These are phyloP conservation scores for Achatina immaculata DNA, from an alignment of 1,140 invertebrate genomes.

Conservation along the genomic window DNA sequence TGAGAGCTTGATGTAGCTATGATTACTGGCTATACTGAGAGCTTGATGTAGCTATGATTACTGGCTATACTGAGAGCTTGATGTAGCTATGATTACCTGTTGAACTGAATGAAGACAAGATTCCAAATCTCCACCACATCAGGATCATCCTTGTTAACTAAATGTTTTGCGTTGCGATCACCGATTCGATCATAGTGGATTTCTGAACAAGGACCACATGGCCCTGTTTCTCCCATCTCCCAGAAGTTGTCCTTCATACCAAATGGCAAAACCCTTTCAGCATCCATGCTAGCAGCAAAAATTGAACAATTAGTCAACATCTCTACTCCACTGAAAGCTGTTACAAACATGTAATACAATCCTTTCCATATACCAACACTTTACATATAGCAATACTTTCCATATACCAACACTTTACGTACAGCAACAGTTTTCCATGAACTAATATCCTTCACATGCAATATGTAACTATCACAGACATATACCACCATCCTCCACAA, in stretches of 20 bases:
- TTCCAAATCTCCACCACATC: constrained; percentile 99
- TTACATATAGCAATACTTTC: too few species aligned
- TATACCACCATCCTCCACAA: too few species aligned
- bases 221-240: constrained; percentile 99
- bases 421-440: too few species aligned
- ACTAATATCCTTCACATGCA: too few species aligned
- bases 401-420: neutral
- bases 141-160: constrained; percentile 96
- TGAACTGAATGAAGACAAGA: constrained; percentile 98
- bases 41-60: too few species aligned
- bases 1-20: too few species aligned
- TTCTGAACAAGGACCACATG: constrained; percentile 99
- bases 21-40: too few species aligned
- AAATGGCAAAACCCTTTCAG: constrained; percentile 87
- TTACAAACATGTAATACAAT: neutral
- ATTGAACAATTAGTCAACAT: constrained; percentile 5
- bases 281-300: constrained; percentile 77
- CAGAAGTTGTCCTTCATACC: constrained; percentile 99
- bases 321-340: neutral
- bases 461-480: too few species aligned
- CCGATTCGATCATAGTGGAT: constrained; percentile 98
- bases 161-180: constrained; percentile 86
- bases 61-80: too few species aligned
- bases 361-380: too few species aligned
- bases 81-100: too few species aligned